Conservation (phyloP, 2,888 invertebrate genomes). For the Lomographa bimaculata region DNA sequence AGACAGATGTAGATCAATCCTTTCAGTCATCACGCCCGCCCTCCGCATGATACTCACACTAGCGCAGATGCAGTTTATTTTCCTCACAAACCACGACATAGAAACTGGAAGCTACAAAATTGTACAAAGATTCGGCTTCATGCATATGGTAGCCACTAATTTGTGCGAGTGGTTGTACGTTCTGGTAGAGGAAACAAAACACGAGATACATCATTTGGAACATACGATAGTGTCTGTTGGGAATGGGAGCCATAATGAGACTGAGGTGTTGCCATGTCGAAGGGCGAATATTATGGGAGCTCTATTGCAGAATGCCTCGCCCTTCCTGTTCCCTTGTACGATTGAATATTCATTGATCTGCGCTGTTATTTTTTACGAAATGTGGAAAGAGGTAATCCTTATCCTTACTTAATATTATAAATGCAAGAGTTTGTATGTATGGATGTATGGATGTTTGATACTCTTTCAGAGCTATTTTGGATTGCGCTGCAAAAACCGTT, state of each 20-base stretch:
- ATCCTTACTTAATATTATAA: no score
- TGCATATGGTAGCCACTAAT: conserved; percentile 97
- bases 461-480: no score
- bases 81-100: conserved; percentile 91
- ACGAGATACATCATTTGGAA: conserved; percentile 90
- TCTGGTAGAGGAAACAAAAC: conserved; percentile 93
- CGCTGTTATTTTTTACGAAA: conserved; percentile 94
- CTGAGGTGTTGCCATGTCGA: conserved; percentile 69
- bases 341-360: conserved; percentile 96
- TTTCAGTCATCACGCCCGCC: conserved; percentile 91
- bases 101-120: conserved; percentile 86
- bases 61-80: conserved; percentile 96
- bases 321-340: conserved; percentile 94
- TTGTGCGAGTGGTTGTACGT: conserved; percentile 96
- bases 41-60: conserved; percentile 93
- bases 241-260: conserved; percentile 43
- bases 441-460: no score
- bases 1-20: conserved; percentile 85
- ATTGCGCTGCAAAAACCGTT: no score
- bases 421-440: background rate
- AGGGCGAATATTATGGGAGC: conserved; percentile 88
- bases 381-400: conserved; percentile 93
- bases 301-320: conserved; percentile 87
- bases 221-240: conserved; percentile 52
- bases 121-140: conserved; percentile 93